phyloP scores from a whole-genome alignment of 2,113 vertebrate genomes.

The Albula glossodonta region DNA sequence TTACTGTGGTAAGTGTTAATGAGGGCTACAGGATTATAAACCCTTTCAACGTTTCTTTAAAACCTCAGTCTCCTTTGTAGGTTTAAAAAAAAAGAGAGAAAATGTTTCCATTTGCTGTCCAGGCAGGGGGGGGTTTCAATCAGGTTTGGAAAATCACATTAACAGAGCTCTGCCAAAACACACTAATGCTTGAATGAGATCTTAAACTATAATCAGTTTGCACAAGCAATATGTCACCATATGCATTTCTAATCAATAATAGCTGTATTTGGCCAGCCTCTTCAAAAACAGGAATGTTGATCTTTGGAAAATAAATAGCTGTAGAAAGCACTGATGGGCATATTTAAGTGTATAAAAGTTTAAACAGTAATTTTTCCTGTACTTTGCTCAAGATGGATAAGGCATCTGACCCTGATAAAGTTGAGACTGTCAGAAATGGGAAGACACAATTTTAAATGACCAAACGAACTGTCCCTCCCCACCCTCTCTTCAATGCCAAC shows the following conservation, averaged over 20 bases:
- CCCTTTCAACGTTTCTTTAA: too few relatives aligned
- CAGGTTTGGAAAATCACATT: constrained; percentile 38
- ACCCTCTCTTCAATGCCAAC: neutral
- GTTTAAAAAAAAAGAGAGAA: neutral
- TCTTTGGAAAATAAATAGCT: neutral
- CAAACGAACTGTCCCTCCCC: neutral
- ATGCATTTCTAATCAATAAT: constrained; percentile 13
- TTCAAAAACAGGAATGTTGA: neutral
- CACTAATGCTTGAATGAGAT: constrained; percentile 17
- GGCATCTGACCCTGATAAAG: neutral
- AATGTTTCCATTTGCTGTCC: constrained; percentile 24
- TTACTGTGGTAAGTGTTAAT: too few relatives aligned
- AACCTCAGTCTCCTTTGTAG: too few relatives aligned
- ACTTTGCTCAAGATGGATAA: neutral
- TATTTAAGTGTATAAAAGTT: too few relatives aligned
- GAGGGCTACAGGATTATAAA: too few relatives aligned
- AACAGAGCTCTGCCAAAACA: constrained; percentile 36
- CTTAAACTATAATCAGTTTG: constrained; percentile 37
- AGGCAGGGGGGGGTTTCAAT: constrained; percentile 19
- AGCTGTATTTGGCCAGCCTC: neutral
- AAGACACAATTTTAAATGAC: neutral
- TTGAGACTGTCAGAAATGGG: constrained; percentile 3
- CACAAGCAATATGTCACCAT: constrained; percentile 7
- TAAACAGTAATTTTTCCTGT: too few relatives aligned
- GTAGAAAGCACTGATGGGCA: too few relatives aligned